A percentile compares a stretch with the other conserved stretches of the same genome.
Conservation (phyloP, 2,888 invertebrate species). For the Ochropleura plecta region DNA sequence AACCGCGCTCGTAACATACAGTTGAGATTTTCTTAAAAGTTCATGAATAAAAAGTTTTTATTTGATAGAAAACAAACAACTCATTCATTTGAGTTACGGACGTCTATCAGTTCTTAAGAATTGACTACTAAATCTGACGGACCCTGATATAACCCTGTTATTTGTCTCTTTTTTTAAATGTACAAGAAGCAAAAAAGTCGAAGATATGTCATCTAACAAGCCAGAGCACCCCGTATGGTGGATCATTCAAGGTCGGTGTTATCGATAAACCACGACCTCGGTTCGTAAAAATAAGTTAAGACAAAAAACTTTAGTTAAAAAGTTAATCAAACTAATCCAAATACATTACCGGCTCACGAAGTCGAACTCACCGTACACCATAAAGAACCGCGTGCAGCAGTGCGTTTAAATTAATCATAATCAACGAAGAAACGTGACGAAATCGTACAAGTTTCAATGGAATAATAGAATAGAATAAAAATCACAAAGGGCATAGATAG, state of each 20-base stretch:
- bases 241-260: neutral
- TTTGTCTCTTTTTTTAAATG: too few relatives aligned
- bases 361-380: neutral
- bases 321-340: neutral
- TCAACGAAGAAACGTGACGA: slow-evolving; percentile 49
- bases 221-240: neutral
- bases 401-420: slow-evolving; percentile 28
- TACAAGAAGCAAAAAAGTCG: too few relatives aligned
- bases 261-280: neutral
- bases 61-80: too few relatives aligned
- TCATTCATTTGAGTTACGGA: too few relatives aligned
- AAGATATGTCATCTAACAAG: too few relatives aligned
- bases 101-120: too few relatives aligned
- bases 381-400: neutral
- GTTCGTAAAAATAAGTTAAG: neutral
- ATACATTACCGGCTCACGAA: neutral
- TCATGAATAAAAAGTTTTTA: too few relatives aligned
- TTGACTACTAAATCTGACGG: too few relatives aligned
- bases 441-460: slow-evolving; percentile 43
- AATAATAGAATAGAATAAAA: slow-evolving; percentile 53
- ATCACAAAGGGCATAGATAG: slow-evolving; percentile 65
- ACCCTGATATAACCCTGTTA: too few relatives aligned
- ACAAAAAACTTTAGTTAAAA: neutral
- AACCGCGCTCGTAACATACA: too few relatives aligned
- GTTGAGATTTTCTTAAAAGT: too few relatives aligned